Conservation (phyloP, 2,888 invertebrate species). For the Caenorhabditis sp. region DNA sequence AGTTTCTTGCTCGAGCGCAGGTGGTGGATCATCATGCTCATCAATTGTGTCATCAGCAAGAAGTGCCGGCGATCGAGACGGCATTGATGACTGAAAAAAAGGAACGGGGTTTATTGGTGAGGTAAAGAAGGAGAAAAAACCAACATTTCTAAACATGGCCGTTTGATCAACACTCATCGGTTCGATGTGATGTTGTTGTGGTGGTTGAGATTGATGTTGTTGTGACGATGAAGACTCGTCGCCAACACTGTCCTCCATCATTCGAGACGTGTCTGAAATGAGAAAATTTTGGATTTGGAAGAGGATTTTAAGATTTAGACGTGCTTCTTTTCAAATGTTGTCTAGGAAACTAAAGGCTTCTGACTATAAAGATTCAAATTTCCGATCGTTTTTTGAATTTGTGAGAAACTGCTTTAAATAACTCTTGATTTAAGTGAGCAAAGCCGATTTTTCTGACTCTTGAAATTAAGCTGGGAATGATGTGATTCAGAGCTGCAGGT, state of each 20-base stretch:
- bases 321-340: not conserved
- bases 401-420: too few species aligned
- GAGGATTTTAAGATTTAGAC: too few species aligned
- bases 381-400: too few species aligned
- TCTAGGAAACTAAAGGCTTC: too few species aligned
- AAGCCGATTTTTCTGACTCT: too few species aligned
- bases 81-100: slow-evolving; percentile 1
- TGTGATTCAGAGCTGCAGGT: too few species aligned
- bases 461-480: too few species aligned
- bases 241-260: slow-evolving; percentile 57
- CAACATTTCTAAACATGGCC: slow-evolving; percentile 6
- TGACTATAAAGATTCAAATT: too few species aligned
- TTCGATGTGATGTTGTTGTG: not conserved
- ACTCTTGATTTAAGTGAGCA: too few species aligned
- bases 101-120: not conserved
- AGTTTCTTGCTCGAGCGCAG: slow-evolving; percentile 93
- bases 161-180: slow-evolving; percentile 1
- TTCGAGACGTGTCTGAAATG: slow-evolving; percentile 45
- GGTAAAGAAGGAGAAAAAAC: not conserved
- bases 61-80: slow-evolving; percentile 1
- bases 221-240: slow-evolving; percentile 43
- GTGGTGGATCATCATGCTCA: slow-evolving; percentile 74
- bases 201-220: not conserved
- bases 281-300: not conserved
- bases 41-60: slow-evolving; percentile 7